Percentiles rank a stretch among this genome's conserved stretches.
phyloP scores from a whole-genome alignment of 2,113 vertebrate species.

The Cyprinodon tularosa region DNA sequence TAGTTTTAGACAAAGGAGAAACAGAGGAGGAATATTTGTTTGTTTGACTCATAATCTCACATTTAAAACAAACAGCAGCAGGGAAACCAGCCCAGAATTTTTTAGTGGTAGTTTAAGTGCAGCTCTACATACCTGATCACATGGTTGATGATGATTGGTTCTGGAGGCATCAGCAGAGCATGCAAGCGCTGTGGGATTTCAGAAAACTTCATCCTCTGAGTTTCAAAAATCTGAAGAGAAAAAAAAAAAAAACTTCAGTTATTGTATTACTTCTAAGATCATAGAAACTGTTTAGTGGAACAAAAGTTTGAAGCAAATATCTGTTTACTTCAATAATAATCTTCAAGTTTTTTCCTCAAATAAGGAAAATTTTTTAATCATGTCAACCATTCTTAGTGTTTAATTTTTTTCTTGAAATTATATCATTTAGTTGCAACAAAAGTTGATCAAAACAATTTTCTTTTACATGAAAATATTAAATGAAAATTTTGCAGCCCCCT shows the following conservation, averaged over 20 bases:
- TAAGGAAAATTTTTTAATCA: too few species aligned
- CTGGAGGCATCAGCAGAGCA: slow-evolving; percentile 97
- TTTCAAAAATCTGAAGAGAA: slow-evolving; percentile 91
- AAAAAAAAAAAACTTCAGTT: not conserved
- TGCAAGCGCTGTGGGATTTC: slow-evolving; percentile 98
- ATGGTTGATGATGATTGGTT: slow-evolving; percentile 99
- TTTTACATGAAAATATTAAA: too few species aligned
- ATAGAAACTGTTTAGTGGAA: not conserved
- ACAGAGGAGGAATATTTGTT: too few species aligned
- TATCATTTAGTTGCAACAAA: not conserved
- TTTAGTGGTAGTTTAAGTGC: too few species aligned
- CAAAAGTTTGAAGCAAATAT: not conserved
- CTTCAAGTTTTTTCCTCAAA: not conserved
- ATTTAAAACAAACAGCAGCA: too few species aligned
- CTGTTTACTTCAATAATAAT: not conserved
- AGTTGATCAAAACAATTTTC: not conserved
- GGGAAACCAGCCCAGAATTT: too few species aligned
- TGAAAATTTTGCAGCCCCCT: slow-evolving; percentile 10
- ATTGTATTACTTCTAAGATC: not conserved
- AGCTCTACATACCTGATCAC: slow-evolving; percentile 86
- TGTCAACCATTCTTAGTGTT: not conserved
- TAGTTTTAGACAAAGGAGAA: too few species aligned
- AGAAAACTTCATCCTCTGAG: slow-evolving; percentile 96
- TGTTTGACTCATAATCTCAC: too few species aligned
- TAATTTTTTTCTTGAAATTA: not conserved